These are phyloP conservation scores for Carduelis carduelis DNA, from an alignment of 2,797 vertebrate genomes.

Conservation along the genomic window DNA sequence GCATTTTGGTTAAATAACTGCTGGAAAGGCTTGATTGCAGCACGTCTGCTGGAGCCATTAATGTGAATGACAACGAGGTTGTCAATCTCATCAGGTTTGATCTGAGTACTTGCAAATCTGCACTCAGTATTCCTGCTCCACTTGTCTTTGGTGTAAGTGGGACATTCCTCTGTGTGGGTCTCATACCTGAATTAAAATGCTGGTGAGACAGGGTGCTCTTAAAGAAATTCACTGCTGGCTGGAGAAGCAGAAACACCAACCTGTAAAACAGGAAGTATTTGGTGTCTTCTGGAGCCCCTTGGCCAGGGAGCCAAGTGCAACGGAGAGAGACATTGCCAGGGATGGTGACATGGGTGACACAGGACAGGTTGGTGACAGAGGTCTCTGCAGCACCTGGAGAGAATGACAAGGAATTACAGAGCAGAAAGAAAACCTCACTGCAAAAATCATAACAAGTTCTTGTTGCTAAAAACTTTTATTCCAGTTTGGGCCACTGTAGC, in stretches of 20 bases:
- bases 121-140: slow-evolving; percentile 36
- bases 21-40: slow-evolving; percentile 63
- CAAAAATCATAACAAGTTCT: rapidly evolving
- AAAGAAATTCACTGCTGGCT: neutral
- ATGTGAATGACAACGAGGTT: slow-evolving; percentile 30
- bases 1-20: slow-evolving; percentile 57
- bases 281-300: slow-evolving; percentile 56
- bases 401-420: neutral
- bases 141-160: slow-evolving; percentile 22
- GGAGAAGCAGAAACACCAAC: slow-evolving; percentile 22
- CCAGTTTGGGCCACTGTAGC: neutral
- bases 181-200: slow-evolving; percentile 48
- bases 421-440: neutral
- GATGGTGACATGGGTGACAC: neutral
- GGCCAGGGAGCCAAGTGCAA: slow-evolving; percentile 66
- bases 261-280: slow-evolving; percentile 72
- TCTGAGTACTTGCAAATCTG: slow-evolving; percentile 47
- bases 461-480: neutral
- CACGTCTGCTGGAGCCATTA: slow-evolving; percentile 63
- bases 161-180: slow-evolving; percentile 52
- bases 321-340: slow-evolving; percentile 45
- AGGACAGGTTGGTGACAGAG: slow-evolving; percentile 61
- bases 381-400: slow-evolving; percentile 61
- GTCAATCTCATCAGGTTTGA: neutral
- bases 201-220: neutral